Conservation (phyloP, 1,140 invertebrate species). For the Aphaenogaster ashmeadi region DNA sequence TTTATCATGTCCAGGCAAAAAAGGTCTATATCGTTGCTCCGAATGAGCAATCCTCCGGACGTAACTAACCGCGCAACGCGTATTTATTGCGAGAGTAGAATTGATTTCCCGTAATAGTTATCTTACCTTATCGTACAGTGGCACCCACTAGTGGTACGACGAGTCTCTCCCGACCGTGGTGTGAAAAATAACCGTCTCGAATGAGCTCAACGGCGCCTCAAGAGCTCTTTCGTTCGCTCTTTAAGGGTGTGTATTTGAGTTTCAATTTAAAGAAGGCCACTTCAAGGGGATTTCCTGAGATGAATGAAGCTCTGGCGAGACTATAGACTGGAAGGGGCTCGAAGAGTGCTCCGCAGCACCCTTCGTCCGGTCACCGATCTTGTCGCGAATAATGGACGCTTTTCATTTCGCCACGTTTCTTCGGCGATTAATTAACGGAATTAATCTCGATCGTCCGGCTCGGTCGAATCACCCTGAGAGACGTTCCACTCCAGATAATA, state of each 20-base stretch:
- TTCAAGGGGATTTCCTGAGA: conserved; percentile 56
- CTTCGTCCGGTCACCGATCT: conserved; percentile 9
- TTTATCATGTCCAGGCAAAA: not conserved
- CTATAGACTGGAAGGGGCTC: not conserved
- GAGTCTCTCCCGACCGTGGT: conserved; percentile 23
- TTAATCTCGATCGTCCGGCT: conserved; percentile 44
- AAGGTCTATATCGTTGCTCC: not conserved
- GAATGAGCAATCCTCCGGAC: not conserved
- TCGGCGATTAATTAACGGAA: conserved; percentile 46
- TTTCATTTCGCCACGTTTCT: conserved; percentile 42
- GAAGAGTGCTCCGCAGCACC: conserved; percentile 34
- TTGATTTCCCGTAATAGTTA: conserved; percentile 43
- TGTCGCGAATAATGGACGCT: conserved; percentile 54
- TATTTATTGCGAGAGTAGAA: conserved; percentile 41
- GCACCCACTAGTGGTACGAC: conserved; percentile 1
- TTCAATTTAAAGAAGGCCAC: conserved; percentile 70
- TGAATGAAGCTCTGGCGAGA: conserved; percentile 59
- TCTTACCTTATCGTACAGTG: conserved; percentile 48
- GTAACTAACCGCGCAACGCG: conserved; percentile 17
- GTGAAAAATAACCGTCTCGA: conserved; percentile 63
- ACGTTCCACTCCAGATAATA: conserved; percentile 3
- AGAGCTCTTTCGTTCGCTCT: conserved; percentile 44
- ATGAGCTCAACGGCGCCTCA: conserved; percentile 47
- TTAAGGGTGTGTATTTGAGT: conserved; percentile 54
- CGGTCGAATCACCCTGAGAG: not conserved